Evolutionary conservation across 2,888 invertebrate genomes (phyloP), one percentile per base, ranked within the genome.

Genomic region (Agrochola lychnidis): DNA sequence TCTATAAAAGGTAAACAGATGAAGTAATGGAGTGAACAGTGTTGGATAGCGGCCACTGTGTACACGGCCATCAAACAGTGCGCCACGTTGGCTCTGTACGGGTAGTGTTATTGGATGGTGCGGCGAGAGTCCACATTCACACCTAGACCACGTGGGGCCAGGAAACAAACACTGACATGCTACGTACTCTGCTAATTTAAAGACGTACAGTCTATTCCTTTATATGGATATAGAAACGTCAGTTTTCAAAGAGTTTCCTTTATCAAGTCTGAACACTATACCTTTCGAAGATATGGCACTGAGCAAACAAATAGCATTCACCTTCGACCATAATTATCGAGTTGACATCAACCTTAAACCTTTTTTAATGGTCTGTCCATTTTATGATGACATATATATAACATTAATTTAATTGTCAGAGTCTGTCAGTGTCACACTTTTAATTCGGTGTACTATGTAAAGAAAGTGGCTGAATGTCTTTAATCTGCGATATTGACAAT

Each of bases 1-100:
- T 30, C 16, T 19, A 36, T 45, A 61, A 22, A 73, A 66, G 51
- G 40, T 79, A 42, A 78, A 79, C 48, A 45, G 63, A 22, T 36
- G 19, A 62, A 51, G 48, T 53, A 73, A 81, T 81, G 56, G 56
- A 56, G 66, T 40, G 67, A 36, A 81, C 68, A 57, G 36, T 14
- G n/a, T 16, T 36, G 61, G n/a, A 36, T 40, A 62, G 19, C n/a
- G 56, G 53, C 62, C 74, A 63, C 16, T 70, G 69, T 81, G 82
- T 81, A 61, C 76, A 61, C 53, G 76, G 62, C 62, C 67, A 81
- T 63, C 53, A 36, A 63, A 63, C 59, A 72, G 30, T 53, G 45
- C 48, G 69, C 59, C 42, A 81, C 61, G 75, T 19, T 66, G 53
- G 53, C 67, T 45, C 36, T 10, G 70, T 25, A n/a, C 69, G 22